Base-by-base conservation (phyloP, 2,797 vertebrate species). In the Dryobates pubescens region DNA sequence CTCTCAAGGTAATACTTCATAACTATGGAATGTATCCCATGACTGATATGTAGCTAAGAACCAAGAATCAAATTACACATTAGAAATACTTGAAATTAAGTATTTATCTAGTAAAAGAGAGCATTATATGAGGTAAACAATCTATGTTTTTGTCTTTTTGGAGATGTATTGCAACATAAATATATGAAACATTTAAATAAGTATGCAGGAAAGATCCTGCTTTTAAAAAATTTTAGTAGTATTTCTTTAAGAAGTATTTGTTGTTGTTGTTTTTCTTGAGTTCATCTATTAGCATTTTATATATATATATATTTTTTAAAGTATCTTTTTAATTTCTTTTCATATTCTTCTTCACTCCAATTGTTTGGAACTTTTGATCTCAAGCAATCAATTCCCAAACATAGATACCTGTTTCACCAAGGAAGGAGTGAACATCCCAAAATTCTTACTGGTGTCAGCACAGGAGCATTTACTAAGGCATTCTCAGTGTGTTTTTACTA, bases 1-100 rank as follows among this genome's bases (percentile, higher is more conserved):
- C 89, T 95, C 85, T 92, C 87, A 94, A 96, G 92, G 91, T 94
- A 95, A 70, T 94, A 94, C 90, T 96, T 96, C 94, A 94, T 95
- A 91, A 88, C 81, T 91, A 10, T 94, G 95, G 96, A 96, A 96
- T 96, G 93, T 64, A 86, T 95, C 96, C 90, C 92, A 88, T 95
- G 95, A 92, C 93, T 94, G 90, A 95, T 93, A 87, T 81, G 94
- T 79, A 94, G 90, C 82, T 94, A 93, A 88, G 91, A 88, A 75
- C 86, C 68, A n/a, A 77, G 83, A 93, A 92, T 95, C 92, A 94
- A 91, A 91, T 95, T 95, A 77, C 92, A 72, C 32, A 63, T 69
- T 96, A 78, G 82, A 82, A 96, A 88, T 94, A 92, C 49, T 75
- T 86, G 72, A 95, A 92, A 82, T 71, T 85, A 77, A 89, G 64